Percentiles rank a stretch among this genome's conserved stretches.
Conservation (phyloP, 1,140 invertebrate genomes). For the Aphelinus certus region DNA sequence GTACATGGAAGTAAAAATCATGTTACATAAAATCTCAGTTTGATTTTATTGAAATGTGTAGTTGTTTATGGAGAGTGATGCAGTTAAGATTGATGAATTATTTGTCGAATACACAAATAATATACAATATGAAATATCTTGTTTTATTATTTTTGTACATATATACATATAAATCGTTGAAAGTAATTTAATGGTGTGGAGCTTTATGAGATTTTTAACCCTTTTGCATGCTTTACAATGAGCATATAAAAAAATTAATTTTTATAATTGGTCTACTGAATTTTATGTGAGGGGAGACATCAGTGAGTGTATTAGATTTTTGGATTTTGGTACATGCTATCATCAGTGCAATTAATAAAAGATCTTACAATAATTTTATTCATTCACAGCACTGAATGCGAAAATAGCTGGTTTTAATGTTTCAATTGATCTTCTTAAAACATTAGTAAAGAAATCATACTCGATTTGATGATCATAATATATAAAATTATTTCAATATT, state of each 20-base stretch:
- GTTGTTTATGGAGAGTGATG: slow-evolving; percentile 20
- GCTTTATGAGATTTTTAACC: slow-evolving; percentile 36
- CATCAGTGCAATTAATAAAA: too few relatives aligned
- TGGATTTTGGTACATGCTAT: slow-evolving; percentile 1
- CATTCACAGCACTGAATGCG: neutral
- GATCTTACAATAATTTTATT: too few relatives aligned
- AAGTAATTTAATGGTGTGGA: slow-evolving; percentile 47
- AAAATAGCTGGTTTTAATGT: slow-evolving; percentile 13
- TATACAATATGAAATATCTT: slow-evolving; percentile 34
- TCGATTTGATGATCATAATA: slow-evolving; percentile 16
- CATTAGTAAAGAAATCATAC: slow-evolving; percentile 4
- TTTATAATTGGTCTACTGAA: slow-evolving; percentile 43
- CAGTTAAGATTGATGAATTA: slow-evolving; percentile 25
- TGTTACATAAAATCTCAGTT: slow-evolving; percentile 33
- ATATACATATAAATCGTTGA: slow-evolving; percentile 49
- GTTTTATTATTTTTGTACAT: slow-evolving; percentile 52
- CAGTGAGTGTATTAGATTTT: slow-evolving; percentile 1
- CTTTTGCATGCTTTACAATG: slow-evolving; percentile 26
- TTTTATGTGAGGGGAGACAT: slow-evolving; percentile 41
- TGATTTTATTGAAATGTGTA: slow-evolving; percentile 23
- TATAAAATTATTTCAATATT: too few relatives aligned
- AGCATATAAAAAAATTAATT: slow-evolving; percentile 41
- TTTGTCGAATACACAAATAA: slow-evolving; percentile 21
- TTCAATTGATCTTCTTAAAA: slow-evolving; percentile 7
- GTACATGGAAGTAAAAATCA: neutral